These are phyloP conservation scores for Rhynchotus rufescens DNA, from an alignment of 2,797 vertebrate species.

Conservation along the genomic window DNA sequence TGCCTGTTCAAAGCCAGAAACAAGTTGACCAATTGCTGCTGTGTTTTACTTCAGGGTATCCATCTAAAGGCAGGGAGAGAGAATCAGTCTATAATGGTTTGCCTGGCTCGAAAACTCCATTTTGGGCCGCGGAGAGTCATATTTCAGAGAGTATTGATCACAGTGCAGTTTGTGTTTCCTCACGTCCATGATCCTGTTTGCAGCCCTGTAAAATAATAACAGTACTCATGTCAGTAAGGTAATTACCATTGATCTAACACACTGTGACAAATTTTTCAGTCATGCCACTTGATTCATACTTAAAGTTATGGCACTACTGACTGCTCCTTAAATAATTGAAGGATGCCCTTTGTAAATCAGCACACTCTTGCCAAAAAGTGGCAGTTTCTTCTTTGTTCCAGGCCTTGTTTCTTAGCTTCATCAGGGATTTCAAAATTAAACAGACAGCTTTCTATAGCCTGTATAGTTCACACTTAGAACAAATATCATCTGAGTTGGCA, in stretches of 20 bases:
- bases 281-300: slow-evolving; percentile 91
- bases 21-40: slow-evolving; percentile 79
- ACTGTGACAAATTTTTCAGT: slow-evolving; percentile 90
- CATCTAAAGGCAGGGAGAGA: slow-evolving; percentile 74
- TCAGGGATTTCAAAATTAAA: slow-evolving; percentile 68
- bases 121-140: slow-evolving; percentile 90
- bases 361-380: slow-evolving; percentile 63
- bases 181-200: slow-evolving; percentile 87
- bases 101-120: slow-evolving; percentile 91
- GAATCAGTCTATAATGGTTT: slow-evolving; percentile 89
- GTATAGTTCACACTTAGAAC: neutral
- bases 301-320: slow-evolving; percentile 80
- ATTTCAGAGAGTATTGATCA: slow-evolving; percentile 94
- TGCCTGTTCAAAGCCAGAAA: slow-evolving; percentile 78
- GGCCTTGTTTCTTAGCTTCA: slow-evolving; percentile 58
- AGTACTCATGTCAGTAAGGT: slow-evolving; percentile 96
- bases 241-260: slow-evolving; percentile 99
- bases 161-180: slow-evolving; percentile 83
- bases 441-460: slow-evolving; percentile 56
- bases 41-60: slow-evolving; percentile 80
- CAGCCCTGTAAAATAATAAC: slow-evolving; percentile 99
- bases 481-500: slow-evolving; percentile 45
- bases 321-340: slow-evolving; percentile 81
- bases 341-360: slow-evolving; percentile 80
- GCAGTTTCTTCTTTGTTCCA: slow-evolving; percentile 72